Conservation (phyloP, 1,140 invertebrate species). For the Lysiphlebus fabarum region DNA sequence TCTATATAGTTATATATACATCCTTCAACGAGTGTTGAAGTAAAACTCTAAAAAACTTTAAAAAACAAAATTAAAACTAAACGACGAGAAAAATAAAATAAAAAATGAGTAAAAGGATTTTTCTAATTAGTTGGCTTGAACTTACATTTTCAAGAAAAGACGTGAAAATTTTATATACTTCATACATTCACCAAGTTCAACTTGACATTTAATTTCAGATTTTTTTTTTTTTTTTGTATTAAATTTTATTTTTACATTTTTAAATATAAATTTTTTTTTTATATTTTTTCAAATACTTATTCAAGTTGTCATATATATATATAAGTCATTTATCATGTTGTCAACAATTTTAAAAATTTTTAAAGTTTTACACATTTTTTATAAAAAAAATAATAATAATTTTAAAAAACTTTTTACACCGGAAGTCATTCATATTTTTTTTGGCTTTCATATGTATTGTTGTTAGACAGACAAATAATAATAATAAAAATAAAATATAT, state of each 20-base stretch:
- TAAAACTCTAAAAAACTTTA: background rate
- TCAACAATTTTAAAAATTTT: too few species aligned
- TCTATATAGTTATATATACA: too few species aligned
- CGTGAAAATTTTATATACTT: background rate
- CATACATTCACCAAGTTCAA: too few species aligned
- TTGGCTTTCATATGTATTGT: too few species aligned
- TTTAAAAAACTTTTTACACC: background rate
- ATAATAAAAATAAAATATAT: conserved; percentile 9
- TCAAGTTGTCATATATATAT: too few species aligned
- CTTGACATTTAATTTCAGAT: background rate
- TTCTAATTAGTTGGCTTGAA: conserved; percentile 13
- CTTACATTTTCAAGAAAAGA: background rate
- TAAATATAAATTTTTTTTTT: too few species aligned
- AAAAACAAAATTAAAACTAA: background rate
- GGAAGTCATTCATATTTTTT: too few species aligned
- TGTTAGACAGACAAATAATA: background rate
- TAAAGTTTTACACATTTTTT: too few species aligned
- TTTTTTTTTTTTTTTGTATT: background rate
- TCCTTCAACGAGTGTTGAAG: background rate
- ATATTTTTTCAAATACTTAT: too few species aligned
- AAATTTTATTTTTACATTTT: too few species aligned
- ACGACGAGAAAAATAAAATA: background rate
- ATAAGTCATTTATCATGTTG: too few species aligned
- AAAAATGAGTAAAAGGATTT: conserved; percentile 10
- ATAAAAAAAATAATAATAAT: too few species aligned